Percentiles rank a stretch among this genome's conserved stretches.
phyloP scores from a whole-genome alignment of 1,140 invertebrate species.

The Dinoponera quadriceps region DNA sequence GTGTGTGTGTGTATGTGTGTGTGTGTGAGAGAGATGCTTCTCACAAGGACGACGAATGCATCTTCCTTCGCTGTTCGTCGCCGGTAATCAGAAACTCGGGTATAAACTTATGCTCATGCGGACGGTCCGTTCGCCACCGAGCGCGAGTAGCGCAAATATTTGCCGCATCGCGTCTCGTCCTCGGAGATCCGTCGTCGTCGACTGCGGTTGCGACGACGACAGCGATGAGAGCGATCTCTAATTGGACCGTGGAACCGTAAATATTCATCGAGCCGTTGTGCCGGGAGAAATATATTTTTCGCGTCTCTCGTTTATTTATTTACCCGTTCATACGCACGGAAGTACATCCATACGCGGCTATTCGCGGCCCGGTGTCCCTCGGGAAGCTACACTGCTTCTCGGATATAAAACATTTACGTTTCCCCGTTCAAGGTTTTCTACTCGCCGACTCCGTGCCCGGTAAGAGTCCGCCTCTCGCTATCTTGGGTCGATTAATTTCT shows the following conservation, averaged over 20 bases:
- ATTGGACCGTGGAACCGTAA: constrained; percentile 3
- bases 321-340: neutral
- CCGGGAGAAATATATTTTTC: constrained; percentile 1
- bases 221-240: neutral
- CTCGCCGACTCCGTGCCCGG: neutral
- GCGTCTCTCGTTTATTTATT: constrained; percentile 3
- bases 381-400: constrained; percentile 43
- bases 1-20: no score
- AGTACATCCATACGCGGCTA: neutral
- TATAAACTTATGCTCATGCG: constrained; percentile 11
- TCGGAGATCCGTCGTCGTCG: neutral
- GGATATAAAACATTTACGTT: constrained; percentile 43
- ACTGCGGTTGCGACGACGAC: no score
- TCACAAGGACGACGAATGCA: neutral
- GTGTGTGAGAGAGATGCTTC: no score
- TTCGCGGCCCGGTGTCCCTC: neutral
- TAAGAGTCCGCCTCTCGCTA: constrained; percentile 28
- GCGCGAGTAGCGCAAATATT: constrained; percentile 35
- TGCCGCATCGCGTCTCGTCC: neutral
- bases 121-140: neutral
- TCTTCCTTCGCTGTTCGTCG: constrained; percentile 14
- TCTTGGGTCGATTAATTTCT: constrained; percentile 33
- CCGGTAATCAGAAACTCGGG: constrained; percentile 26
- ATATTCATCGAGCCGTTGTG: constrained; percentile 20
- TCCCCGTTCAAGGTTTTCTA: constrained; percentile 3